Conservation (phyloP, 1,140 invertebrate genomes). For the Drosophila busckii region DNA sequence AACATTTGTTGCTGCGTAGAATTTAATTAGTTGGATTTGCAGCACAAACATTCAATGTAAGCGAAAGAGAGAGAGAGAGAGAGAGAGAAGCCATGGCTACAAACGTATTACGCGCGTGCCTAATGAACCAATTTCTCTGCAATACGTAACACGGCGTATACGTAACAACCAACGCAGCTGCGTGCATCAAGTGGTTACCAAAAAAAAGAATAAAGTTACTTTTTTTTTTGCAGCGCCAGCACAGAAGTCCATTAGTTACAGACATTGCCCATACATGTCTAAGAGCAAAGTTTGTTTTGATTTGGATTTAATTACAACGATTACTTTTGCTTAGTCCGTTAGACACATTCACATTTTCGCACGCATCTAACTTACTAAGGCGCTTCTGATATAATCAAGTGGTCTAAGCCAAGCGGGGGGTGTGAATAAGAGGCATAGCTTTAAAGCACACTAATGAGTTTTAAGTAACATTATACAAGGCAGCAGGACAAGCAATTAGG, state of each 20-base stretch:
- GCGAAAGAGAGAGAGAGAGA: neutral
- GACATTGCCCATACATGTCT: conserved; percentile 4
- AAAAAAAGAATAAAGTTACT: conserved; percentile 21
- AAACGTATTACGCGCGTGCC: conserved; percentile 41
- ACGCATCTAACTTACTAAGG: too few relatives aligned
- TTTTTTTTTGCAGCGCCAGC: neutral
- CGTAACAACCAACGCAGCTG: too few relatives aligned
- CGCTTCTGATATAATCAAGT: too few relatives aligned
- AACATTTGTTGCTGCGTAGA: conserved; percentile 63
- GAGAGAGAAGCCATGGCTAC: conserved; percentile 24
- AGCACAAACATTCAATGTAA: conserved; percentile 64
- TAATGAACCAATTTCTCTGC: conserved; percentile 52
- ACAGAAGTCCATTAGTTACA: conserved; percentile 4
- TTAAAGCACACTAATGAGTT: conserved; percentile 52
- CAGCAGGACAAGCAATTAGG: too few relatives aligned
- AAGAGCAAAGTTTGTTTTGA: conserved; percentile 35
- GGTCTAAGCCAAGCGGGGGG: conserved; percentile 9
- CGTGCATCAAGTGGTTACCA: neutral
- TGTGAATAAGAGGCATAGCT: conserved; percentile 31
- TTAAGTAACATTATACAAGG: conserved; percentile 24
- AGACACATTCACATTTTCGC: conserved; percentile 37
- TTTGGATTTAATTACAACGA: conserved; percentile 65
- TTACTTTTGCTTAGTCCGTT: conserved; percentile 13
- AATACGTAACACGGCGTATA: conserved; percentile 28
- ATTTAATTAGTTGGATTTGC: conserved; percentile 73